Percentiles rank a stretch among this genome's conserved stretches.
phyloP scores from a whole-genome alignment of 2,888 invertebrate genomes.

The Cantharis rustica region DNA sequence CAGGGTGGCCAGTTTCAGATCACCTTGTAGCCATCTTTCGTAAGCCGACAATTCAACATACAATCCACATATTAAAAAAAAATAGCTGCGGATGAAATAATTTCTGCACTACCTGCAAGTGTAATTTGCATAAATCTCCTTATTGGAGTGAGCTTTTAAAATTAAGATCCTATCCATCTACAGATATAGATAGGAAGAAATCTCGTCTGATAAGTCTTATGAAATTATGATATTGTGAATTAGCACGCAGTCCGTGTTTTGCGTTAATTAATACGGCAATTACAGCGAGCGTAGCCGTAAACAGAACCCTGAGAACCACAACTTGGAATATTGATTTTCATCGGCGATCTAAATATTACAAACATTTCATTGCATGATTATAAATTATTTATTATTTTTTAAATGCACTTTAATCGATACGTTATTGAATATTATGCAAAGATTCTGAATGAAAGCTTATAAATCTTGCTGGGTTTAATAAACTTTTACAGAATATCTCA shows the following conservation, averaged over 20 bases:
- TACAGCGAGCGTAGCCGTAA: constrained; percentile 42
- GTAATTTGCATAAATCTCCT: constrained; percentile 5
- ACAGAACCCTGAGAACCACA: constrained; percentile 39
- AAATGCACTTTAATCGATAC: background rate
- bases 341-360: background rate
- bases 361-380: background rate
- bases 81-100: background rate
- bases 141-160: constrained; percentile 4
- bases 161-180: constrained; percentile 16
- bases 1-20: background rate
- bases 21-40: too few species aligned
- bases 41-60: too few species aligned
- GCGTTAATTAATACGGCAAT: constrained; percentile 49
- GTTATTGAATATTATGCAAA: background rate
- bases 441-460: background rate
- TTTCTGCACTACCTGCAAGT: background rate
- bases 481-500: background rate
- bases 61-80: too few species aligned
- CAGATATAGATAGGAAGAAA: constrained; percentile 11
- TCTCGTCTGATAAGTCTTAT: constrained; percentile 27
- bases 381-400: background rate
- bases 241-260: constrained; percentile 47
- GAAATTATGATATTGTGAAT: constrained; percentile 50
- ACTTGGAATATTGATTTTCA: constrained; percentile 37
- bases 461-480: background rate